Conservation (phyloP, 2,888 invertebrate species). For the Spodoptera littoralis region DNA sequence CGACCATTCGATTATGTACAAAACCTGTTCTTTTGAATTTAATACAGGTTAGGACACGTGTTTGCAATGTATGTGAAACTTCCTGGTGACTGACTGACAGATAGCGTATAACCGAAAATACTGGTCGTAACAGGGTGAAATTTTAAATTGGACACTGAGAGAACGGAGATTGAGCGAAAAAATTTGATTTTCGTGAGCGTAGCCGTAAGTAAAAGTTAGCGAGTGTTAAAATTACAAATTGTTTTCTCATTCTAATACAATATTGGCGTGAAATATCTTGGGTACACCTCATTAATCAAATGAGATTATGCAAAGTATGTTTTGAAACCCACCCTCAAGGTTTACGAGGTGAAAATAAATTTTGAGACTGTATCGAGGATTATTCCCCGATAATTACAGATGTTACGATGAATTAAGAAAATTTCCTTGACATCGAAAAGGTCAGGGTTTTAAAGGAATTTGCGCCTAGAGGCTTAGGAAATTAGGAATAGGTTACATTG, state of each 20-base stretch:
- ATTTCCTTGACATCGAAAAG: neutral
- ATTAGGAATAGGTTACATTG: constrained; percentile 1
- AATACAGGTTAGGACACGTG: constrained; percentile 15
- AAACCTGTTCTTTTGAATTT: constrained; percentile 23
- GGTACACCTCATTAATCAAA: constrained; percentile 32
- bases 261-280: constrained; percentile 12
- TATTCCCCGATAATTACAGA: constrained; percentile 14
- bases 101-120: no score
- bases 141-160: no score
- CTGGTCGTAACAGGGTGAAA: no score
- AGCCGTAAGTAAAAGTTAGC: no score
- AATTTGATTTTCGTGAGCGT: no score
- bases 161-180: no score
- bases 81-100: no score
- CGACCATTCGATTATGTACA: constrained; percentile 13
- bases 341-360: neutral
- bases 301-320: constrained; percentile 23
- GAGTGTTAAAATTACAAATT: neutral
- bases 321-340: constrained; percentile 19
- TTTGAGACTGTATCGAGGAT: neutral
- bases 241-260: constrained; percentile 3
- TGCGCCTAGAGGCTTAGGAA: constrained; percentile 2
- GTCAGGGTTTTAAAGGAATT: constrained; percentile 9
- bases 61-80: constrained; percentile 5
- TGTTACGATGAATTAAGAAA: constrained; percentile 7